These are phyloP conservation scores for Epinephelus fuscoguttatus DNA, from an alignment of 2,113 vertebrate species.

Conservation along the genomic window DNA sequence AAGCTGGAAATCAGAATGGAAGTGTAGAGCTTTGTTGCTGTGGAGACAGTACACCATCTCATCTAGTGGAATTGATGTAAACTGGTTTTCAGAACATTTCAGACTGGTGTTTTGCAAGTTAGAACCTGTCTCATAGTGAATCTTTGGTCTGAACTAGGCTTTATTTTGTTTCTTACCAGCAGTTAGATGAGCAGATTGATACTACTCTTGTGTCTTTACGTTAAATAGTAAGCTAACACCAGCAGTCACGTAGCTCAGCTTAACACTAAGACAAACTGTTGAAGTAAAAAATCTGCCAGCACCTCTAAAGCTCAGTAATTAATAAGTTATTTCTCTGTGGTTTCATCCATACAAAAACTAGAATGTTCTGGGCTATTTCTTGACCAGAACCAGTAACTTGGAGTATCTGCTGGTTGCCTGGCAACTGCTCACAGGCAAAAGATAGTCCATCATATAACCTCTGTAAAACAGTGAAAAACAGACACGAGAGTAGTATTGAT, in stretches of 20 bases:
- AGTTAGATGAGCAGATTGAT: background rate
- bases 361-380: background rate
- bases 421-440: background rate
- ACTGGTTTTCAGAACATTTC: no score
- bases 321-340: background rate
- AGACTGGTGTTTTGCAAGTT: no score
- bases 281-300: background rate
- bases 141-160: no score
- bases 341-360: background rate
- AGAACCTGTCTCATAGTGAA: no score
- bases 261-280: no score
- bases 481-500: background rate
- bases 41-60: no score
- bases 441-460: background rate
- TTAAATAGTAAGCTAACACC: background rate
- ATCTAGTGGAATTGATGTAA: no score
- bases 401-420: background rate
- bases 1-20: no score
- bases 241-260: background rate
- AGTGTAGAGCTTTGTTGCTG: no score
- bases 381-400: background rate
- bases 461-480: background rate
- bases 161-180: background rate
- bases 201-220: background rate
- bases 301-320: background rate